Evolutionary conservation across 2,797 vertebrate species (phyloP).

Genomic region (Australoheros facetus): DNA sequence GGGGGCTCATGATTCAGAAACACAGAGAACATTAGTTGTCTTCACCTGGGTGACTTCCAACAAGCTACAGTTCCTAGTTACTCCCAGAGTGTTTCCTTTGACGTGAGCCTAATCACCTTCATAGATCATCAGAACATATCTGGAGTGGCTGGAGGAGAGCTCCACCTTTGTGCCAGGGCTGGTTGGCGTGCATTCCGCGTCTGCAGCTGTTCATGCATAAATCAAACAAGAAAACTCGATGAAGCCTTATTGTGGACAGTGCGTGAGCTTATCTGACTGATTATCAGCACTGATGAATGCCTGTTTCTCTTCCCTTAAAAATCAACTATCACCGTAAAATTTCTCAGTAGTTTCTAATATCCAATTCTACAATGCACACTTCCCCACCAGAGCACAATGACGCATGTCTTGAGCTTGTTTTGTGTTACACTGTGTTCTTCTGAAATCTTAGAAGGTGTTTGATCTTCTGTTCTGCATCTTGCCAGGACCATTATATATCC

Average conservation of each 20-base stretch:
- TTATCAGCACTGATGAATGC: conserved; percentile 29
- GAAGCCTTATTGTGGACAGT: conserved; percentile 48
- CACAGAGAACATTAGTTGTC: conserved; percentile 24
- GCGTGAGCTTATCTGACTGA: conserved; percentile 45
- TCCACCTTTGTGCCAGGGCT: conserved; percentile 63
- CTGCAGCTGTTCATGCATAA: conserved; percentile 77
- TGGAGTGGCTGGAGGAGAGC: conserved; percentile 32
- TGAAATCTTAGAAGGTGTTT: conserved; percentile 72
- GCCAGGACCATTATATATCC: conserved; percentile 56
- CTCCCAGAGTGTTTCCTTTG: conserved; percentile 20
- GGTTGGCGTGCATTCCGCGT: conserved; percentile 45
- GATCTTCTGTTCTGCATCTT: conserved; percentile 61
- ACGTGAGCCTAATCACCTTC: conserved; percentile 55
- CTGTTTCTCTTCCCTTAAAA: conserved; percentile 6
- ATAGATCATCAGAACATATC: conserved; percentile 50
- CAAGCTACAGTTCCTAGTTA: background rate
- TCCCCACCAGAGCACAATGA: background rate
- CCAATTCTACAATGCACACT: background rate
- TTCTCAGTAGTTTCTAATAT: background rate
- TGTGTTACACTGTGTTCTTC: conserved; percentile 37
- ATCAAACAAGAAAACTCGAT: conserved; percentile 74
- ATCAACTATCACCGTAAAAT: conserved; percentile 4
- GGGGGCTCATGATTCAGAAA: background rate
- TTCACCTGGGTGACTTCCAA: conserved; percentile 17
- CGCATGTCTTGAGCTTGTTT: conserved; percentile 43